Evolutionary conservation across 37 sponge, comb jelly and placozoan species (phyloP).

Genomic region (Tethya wilhelma): DNA sequence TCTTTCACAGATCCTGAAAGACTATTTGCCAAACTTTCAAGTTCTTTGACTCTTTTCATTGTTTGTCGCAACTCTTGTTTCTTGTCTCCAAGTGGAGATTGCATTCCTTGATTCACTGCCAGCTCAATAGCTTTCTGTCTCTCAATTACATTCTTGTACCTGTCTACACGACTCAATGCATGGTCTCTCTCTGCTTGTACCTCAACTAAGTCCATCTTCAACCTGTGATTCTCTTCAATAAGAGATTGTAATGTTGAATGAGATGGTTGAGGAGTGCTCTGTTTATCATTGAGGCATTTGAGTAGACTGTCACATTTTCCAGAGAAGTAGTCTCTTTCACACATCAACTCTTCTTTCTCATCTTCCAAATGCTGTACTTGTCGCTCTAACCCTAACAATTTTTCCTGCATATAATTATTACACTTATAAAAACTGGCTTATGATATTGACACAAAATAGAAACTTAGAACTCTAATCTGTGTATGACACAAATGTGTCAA

Average conservation of each 20-base stretch:
- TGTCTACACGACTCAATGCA: constrained; percentile 44
- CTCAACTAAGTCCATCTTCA: constrained; percentile 49
- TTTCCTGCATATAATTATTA: too few relatives aligned
- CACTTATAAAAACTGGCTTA: too few relatives aligned
- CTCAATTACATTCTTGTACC: constrained; percentile 67
- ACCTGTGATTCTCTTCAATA: constrained; percentile 56
- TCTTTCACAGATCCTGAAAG: constrained; percentile 70
- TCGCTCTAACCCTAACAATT: constrained; percentile 27
- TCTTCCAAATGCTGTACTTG: constrained; percentile 54
- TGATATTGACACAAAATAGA: too few relatives aligned
- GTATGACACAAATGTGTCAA: too few relatives aligned
- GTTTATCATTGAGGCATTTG: constrained; percentile 47
- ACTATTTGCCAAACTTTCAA: constrained; percentile 60
- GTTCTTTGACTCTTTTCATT: constrained; percentile 28
- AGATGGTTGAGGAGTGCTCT: constrained; percentile 29
- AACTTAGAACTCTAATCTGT: too few relatives aligned
- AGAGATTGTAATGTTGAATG: constrained; percentile 26
- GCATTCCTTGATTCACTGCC: neutral
- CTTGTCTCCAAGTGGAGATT: constrained; percentile 2
- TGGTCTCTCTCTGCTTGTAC: constrained; percentile 54
- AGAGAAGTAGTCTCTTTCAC: constrained; percentile 43
- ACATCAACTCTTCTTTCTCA: constrained; percentile 58
- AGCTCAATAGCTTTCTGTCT: constrained; percentile 40
- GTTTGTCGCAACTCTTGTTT: constrained; percentile 20
- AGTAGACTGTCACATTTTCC: constrained; percentile 41